These are phyloP conservation scores for Aphaenogaster rudis DNA, from an alignment of 1,140 invertebrate species.

Conservation along the genomic window DNA sequence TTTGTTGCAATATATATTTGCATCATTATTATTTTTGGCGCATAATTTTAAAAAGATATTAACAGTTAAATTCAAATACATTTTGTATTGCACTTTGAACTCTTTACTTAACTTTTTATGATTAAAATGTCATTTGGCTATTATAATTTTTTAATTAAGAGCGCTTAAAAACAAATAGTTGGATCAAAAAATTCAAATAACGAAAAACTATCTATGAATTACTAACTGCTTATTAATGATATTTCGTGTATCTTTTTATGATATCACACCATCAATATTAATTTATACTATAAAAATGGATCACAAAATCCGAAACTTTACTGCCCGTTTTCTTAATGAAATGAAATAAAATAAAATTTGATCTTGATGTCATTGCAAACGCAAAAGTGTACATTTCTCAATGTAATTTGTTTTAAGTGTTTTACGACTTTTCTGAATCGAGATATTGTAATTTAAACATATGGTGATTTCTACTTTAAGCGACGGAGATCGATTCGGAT, in stretches of 20 bases:
- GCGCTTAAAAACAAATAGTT: background rate
- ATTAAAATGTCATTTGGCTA: background rate
- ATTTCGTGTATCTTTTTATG: background rate
- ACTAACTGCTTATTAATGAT: constrained; percentile 5
- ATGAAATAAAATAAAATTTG: background rate
- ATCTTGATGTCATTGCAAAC: background rate
- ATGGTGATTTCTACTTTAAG: background rate
- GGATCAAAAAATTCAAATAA: background rate
- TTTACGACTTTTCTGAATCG: background rate
- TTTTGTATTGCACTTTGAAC: background rate
- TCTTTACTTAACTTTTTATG: background rate
- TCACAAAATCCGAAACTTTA: background rate
- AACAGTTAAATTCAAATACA: background rate
- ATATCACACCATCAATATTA: background rate
- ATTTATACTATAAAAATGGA: background rate
- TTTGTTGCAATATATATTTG: background rate
- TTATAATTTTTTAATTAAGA: background rate
- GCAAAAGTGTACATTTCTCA: background rate
- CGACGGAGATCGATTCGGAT: background rate
- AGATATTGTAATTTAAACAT: background rate
- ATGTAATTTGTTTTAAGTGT: background rate
- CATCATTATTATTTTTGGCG: background rate
- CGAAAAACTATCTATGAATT: background rate
- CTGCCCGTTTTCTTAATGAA: background rate
- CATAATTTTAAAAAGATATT: background rate